phyloP scores from a whole-genome alignment of 1,140 invertebrate species.

The Drosophila arawakana region DNA sequence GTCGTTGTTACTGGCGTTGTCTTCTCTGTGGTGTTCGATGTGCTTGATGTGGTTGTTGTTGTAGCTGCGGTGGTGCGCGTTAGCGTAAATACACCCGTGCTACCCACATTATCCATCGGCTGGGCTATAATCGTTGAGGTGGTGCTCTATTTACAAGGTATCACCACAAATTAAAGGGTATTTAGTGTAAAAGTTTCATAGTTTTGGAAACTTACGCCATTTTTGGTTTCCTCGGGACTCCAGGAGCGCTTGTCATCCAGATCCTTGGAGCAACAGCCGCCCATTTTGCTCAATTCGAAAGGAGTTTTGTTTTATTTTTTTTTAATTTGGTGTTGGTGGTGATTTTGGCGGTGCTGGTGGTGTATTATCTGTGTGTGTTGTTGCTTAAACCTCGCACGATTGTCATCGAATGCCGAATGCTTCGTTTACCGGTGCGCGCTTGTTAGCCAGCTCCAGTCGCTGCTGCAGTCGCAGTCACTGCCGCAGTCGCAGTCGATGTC shows the following conservation, averaged over 20 bases:
- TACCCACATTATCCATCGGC: constrained; percentile 71
- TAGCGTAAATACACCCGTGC: constrained; percentile 72
- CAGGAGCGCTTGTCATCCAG: constrained; percentile 77
- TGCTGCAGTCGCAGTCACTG: constrained; percentile 16
- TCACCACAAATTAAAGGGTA: too few species aligned
- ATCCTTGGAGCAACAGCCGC: constrained; percentile 79
- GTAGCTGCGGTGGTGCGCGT: constrained; percentile 58
- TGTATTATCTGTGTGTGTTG: constrained; percentile 22
- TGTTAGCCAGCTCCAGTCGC: constrained; percentile 57
- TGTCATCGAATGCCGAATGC: constrained; percentile 59
- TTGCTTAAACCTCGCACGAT: constrained; percentile 65
- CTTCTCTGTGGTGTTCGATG: constrained; percentile 7
- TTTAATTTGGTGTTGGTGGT: constrained; percentile 5
- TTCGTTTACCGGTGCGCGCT: constrained; percentile 62
- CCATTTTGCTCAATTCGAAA: constrained; percentile 40
- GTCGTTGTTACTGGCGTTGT: constrained; percentile 12
- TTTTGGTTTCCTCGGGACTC: constrained; percentile 80
- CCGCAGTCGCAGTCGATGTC: constrained; percentile 13
- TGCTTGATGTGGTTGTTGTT: constrained; percentile 40
- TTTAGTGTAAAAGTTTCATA: neutral
- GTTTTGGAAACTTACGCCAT: constrained; percentile 61
- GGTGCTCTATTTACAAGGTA: constrained; percentile 59
- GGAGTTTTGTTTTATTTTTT: constrained; percentile 4
- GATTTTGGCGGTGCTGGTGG: constrained; percentile 1
- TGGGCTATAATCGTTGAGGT: constrained; percentile 81